Base-by-base conservation (phyloP, 1,140 invertebrate genomes). In the Drosophila elegans region DNA sequence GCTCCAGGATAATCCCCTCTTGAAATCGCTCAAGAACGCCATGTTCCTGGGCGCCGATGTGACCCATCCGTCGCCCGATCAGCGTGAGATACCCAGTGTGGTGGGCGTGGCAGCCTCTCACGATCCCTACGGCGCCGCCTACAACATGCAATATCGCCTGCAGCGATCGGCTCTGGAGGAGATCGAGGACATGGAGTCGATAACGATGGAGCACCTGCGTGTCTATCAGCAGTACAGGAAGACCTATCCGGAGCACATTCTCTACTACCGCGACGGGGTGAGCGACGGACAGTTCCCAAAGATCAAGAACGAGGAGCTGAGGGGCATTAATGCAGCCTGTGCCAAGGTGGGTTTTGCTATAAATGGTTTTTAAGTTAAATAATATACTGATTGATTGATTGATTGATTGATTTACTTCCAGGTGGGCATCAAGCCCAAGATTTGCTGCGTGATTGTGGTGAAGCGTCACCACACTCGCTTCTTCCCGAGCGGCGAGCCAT, bases 401-500 rank as follows among this genome's bases (percentile, higher is more conserved):
- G n/a, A n/a, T n/a, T n/a, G n/a, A n/a, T n/a, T n/a, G n/a, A n/a
- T n/a, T n/a, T n/a, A n/a, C n/a, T n/a, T n/a, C n/a, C n/a, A n/a
- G n/a, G n/a, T n/a, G 9, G 49, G 54, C 11, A 55, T 75, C 10
- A 54, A 54, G 5, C 96, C 97, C 0, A 89, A 92, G 27, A 95
- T 98, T 25, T 96, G 97, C 27, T 97, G 97, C 82, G 82, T 98
- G 1, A 95, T 98, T 5, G 97, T 98, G 1, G 97, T 98, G 80
- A 98, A 98, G 92, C 94, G 97, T 4, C 98, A 99, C 93, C 97
- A 98, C 76, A 97, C 97, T 2, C 94, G 96, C 80, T 96, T 97
- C 41, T 96, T 96, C 77, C 95, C 7, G 55, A 34, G 13, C 1
- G 73, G 73, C 4, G 12, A 91, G 46, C 45, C 57, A 4, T 44